Evolutionary conservation across 2,797 vertebrate species (phyloP).

Genomic region (Crax fasciolata): DNA sequence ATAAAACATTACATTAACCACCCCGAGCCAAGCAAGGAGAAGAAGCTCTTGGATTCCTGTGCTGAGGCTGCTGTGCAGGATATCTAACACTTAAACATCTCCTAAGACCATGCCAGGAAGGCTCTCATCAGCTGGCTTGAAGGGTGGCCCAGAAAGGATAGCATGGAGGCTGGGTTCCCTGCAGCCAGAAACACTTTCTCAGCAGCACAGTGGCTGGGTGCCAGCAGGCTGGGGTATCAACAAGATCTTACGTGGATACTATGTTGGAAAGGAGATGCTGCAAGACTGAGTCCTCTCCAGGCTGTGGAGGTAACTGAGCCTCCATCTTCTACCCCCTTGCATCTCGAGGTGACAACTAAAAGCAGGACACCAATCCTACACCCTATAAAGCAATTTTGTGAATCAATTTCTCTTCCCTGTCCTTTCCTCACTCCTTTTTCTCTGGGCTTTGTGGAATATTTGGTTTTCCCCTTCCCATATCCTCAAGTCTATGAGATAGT

Average conservation of each 20-base stretch:
- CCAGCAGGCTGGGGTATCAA: background rate
- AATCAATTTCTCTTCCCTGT: background rate
- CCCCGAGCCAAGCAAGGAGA: background rate
- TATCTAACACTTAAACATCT: background rate
- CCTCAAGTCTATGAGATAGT: background rate
- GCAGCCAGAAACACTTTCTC: accelerated
- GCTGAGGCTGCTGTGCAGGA: constrained; percentile 12
- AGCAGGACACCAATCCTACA: background rate
- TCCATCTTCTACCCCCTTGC: background rate
- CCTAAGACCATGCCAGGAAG: background rate
- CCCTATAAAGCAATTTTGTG: background rate
- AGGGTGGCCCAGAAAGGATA: background rate
- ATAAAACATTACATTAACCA: background rate
- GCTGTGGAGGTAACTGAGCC: background rate
- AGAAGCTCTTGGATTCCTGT: background rate
- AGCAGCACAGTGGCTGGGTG: accelerated
- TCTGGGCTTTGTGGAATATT: background rate
- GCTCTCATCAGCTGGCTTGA: background rate
- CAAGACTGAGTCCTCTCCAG: constrained; percentile 8
- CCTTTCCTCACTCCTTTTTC: background rate
- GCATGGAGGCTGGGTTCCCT: accelerated
- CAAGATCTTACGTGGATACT: background rate
- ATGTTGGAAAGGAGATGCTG: constrained; percentile 43
- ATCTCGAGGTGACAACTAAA: background rate
- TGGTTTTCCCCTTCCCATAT: background rate